Percentiles rank a stretch among this genome's conserved stretches.
Evolutionary conservation across 2,797 vertebrate genomes (phyloP).

Genomic region (Micromesistius poutassou): DNA sequence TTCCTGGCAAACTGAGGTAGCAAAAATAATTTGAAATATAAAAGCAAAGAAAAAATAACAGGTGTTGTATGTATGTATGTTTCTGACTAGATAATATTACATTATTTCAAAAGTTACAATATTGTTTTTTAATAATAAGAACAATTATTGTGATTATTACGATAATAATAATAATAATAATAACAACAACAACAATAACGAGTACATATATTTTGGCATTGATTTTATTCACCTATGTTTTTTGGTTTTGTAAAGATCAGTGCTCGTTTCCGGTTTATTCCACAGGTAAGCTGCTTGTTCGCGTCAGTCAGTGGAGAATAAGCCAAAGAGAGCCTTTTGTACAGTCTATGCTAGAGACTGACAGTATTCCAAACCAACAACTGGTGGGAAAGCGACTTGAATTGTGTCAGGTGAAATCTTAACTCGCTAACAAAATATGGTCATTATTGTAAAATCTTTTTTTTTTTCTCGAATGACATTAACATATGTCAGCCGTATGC

Average conservation of each 20-base stretch:
- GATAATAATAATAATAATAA: constrained; percentile 2
- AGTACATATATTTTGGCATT: not conserved
- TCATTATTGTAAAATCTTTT: too few species aligned
- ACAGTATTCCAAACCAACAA: too few species aligned
- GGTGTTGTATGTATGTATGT: not conserved
- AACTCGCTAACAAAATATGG: too few species aligned
- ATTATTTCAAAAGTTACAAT: not conserved
- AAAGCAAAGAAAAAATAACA: not conserved
- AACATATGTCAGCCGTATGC: not conserved
- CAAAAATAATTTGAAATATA: not conserved
- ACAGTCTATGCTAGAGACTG: too few species aligned
- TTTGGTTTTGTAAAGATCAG: not conserved
- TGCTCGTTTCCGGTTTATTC: not conserved
- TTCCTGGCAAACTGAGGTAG: not conserved
- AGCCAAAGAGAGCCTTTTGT: not conserved
- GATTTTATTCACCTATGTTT: not conserved
- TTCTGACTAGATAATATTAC: not conserved
- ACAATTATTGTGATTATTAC: not conserved
- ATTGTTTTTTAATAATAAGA: not conserved
- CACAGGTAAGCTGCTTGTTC: not conserved
- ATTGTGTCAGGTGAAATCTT: too few species aligned
- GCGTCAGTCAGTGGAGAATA: not conserved
- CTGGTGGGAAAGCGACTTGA: too few species aligned
- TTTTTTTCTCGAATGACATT: not conserved
- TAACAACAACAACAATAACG: not conserved